Evolutionary conservation across 2,113 vertebrate genomes (phyloP), one percentile per base, ranked within the genome.

Genomic region (Oreochromis niloticus): DNA sequence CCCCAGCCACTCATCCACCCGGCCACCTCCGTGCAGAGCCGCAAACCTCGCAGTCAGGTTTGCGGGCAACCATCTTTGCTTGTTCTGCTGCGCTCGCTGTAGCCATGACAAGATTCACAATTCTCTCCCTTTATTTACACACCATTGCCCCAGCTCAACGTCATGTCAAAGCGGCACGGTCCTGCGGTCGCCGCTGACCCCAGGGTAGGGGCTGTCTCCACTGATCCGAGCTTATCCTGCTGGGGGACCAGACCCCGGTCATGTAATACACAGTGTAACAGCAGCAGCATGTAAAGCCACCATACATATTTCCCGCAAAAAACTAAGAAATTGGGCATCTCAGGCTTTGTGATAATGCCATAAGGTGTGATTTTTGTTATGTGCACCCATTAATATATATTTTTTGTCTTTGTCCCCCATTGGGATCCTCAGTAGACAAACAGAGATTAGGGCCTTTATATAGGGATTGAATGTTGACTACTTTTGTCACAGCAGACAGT

Each of bases 111-210:
- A 97, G 97, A 97, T 97, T 97, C 96, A 96, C 97, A 97, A 97
- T 97, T 97, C 96, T 92, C 96, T 96, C 94, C 94, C 96, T 97
- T 98, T 98, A 96, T 98, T 99, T 98, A 98, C 98, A 98, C 97
- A 87, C 97, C 98, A 97, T 98, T 98, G 91, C 97, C 97, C 97
- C 97, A 96, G 96, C 95, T 98, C 96, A 96, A 95, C 97, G 96
- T 98, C 97, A 98, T 93, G 95, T 96, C 95, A 96, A 92, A 94
- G 97, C 87, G 95, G 97, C 96, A 88, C 97, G 96, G 97, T 94
- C 93, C 96, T 95, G 82, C 96, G 96, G 97, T 97, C 94, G 93
- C 91, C 82, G 96, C 96, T 97, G 97, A 98, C 98, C 98, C 95
- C 96, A 34, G 97, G 98, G 96, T 96, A 97, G 95, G 54, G 96